A percentile compares a stretch with the other conserved stretches of the same genome.
Conservation (phyloP, 1,140 invertebrate genomes). For the Amyelois transitella region DNA sequence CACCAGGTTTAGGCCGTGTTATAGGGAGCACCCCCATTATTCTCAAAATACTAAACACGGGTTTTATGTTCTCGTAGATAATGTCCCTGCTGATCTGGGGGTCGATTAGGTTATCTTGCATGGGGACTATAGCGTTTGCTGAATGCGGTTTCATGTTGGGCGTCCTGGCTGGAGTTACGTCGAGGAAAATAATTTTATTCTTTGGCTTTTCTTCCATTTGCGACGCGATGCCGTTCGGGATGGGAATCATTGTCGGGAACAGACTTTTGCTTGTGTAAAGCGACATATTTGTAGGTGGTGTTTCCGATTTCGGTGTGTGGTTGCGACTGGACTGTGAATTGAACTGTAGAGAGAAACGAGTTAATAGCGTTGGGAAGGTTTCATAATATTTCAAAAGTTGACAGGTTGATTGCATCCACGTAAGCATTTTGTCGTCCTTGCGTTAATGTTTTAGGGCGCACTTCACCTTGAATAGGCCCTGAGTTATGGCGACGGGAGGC, state of each 20-base stretch:
- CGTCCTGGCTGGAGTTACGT: conserved; percentile 47
- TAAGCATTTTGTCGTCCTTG: conserved; percentile 39
- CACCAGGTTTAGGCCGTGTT: conserved; percentile 54
- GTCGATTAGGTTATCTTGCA: conserved; percentile 50
- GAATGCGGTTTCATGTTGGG: conserved; percentile 36
- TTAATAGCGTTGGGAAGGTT: conserved; percentile 24
- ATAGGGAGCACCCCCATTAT: conserved; percentile 77
- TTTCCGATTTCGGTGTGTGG: conserved; percentile 8
- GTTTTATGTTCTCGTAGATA: conserved; percentile 76
- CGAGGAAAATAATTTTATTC: conserved; percentile 55
- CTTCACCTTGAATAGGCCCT: conserved; percentile 58
- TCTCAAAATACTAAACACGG: conserved; percentile 74
- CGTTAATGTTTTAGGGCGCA: conserved; percentile 53
- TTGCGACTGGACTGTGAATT: conserved; percentile 12
- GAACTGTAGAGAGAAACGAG: conserved; percentile 20
- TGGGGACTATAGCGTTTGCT: conserved; percentile 39
- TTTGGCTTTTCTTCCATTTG: conserved; percentile 47
- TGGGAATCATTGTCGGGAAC: conserved; percentile 30
- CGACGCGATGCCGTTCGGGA: conserved; percentile 49
- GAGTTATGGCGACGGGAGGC: neutral
- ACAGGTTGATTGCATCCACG: conserved; percentile 54
- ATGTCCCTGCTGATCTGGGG: conserved; percentile 66
- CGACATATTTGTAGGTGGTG: conserved; percentile 35
- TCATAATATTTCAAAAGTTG: conserved; percentile 55
- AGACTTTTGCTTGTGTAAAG: conserved; percentile 45